Percentiles rank a stretch among this genome's conserved stretches.
Evolutionary conservation across 1,140 invertebrate species (phyloP).

Genomic region (Ips typographus): DNA sequence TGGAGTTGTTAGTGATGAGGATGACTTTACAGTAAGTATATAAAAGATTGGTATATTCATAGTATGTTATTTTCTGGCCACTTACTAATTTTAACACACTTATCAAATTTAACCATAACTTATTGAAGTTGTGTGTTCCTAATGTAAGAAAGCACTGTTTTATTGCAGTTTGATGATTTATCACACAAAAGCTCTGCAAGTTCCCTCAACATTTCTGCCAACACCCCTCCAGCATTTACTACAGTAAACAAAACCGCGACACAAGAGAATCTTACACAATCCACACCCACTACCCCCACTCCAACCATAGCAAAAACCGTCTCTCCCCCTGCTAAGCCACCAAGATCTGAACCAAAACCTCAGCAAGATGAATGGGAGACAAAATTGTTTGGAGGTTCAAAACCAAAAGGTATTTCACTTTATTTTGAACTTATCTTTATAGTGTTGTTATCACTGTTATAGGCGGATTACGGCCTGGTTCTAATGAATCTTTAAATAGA

Average conservation of each 20-base stretch:
- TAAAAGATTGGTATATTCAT: too few species aligned
- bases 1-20: slow-evolving; percentile 87
- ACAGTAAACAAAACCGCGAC: slow-evolving; percentile 44
- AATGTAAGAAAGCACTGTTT: neutral
- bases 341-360: slow-evolving; percentile 54
- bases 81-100: too few species aligned
- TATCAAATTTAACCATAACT: neutral
- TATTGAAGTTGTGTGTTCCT: neutral
- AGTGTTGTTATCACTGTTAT: slow-evolving; percentile 3
- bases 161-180: slow-evolving; percentile 73
- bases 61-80: too few species aligned
- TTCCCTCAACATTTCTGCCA: slow-evolving; percentile 64
- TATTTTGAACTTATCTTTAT: neutral
- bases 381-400: slow-evolving; percentile 70
- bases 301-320: slow-evolving; percentile 29
- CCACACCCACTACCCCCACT: slow-evolving; percentile 18
- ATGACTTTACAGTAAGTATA: slow-evolving; percentile 72
- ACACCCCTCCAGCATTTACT: slow-evolving; percentile 44
- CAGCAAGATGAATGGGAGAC: slow-evolving; percentile 78
- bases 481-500: slow-evolving; percentile 45
- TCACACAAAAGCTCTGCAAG: slow-evolving; percentile 86
- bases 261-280: slow-evolving; percentile 54
- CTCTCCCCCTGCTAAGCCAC: slow-evolving; percentile 49
- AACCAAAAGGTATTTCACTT: slow-evolving; percentile 43
- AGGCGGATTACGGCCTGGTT: slow-evolving; percentile 43